These are phyloP conservation scores for Xestia sexstrigata DNA, from an alignment of 2,888 invertebrate genomes.

Conservation along the genomic window DNA sequence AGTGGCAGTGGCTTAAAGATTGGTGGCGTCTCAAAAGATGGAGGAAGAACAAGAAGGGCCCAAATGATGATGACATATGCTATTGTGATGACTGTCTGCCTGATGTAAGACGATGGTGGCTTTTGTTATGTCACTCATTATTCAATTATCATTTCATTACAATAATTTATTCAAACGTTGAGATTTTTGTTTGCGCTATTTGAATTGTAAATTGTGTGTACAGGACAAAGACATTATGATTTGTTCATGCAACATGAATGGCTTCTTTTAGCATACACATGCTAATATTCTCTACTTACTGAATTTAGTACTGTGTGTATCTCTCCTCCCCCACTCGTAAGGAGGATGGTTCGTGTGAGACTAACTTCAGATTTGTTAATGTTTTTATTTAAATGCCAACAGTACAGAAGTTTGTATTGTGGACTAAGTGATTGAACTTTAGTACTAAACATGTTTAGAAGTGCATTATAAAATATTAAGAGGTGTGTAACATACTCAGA, in stretches of 20 bases:
- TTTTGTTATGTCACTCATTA: constrained; percentile 60
- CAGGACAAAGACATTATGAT: constrained; percentile 37
- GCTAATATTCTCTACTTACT: constrained; percentile 41
- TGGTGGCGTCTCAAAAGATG: constrained; percentile 95
- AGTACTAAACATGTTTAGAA: constrained; percentile 9
- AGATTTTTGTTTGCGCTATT: constrained; percentile 40
- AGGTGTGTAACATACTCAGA: constrained; percentile 5
- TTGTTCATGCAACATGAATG: constrained; percentile 46
- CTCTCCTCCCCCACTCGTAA: constrained; percentile 33
- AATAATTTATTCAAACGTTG: constrained; percentile 56
- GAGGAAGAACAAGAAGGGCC: constrained; percentile 90
- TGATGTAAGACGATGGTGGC: constrained; percentile 83
- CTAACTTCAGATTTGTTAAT: constrained; percentile 67
- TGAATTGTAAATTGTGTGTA: constrained; percentile 52
- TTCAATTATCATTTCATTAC: constrained; percentile 47
- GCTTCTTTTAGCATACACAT: constrained; percentile 46
- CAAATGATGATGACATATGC: constrained; percentile 92
- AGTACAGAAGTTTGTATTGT: constrained; percentile 36
- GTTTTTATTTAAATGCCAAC: constrained; percentile 24
- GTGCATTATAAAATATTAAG: neutral
- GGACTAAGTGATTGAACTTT: constrained; percentile 25
- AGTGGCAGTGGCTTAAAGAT: constrained; percentile 95
- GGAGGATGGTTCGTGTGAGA: constrained; percentile 40
- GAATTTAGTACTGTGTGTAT: constrained; percentile 37
- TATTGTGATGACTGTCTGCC: constrained; percentile 94